Conservation (phyloP, 2,113 vertebrate genomes). For the Pedetes capensis region DNA sequence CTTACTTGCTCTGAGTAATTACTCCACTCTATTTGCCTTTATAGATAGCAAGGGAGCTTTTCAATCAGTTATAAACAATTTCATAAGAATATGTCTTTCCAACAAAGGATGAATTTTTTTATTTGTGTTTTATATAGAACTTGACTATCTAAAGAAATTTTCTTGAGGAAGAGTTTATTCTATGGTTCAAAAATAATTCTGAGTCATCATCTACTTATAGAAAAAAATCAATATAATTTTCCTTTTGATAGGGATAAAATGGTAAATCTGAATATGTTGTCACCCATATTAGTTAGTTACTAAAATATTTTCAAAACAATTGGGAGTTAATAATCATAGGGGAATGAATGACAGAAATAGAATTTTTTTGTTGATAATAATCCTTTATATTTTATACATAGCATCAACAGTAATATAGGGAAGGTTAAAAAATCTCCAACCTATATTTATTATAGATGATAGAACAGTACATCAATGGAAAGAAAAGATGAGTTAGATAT, state of each 20-base stretch:
- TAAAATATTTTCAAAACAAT: background rate
- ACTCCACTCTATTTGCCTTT: background rate
- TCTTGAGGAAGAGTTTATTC: background rate
- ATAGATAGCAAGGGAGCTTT: background rate
- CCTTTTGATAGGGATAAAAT: background rate
- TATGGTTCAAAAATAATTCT: conserved; percentile 24
- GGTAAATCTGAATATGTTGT: background rate
- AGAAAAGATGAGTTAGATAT: background rate
- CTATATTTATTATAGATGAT: background rate
- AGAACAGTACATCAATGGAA: background rate
- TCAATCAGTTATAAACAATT: background rate
- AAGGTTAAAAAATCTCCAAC: background rate
- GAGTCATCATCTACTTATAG: background rate
- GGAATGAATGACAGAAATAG: background rate
- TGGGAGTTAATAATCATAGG: background rate
- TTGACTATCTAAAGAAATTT: background rate
- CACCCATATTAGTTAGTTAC: background rate
- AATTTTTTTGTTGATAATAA: background rate
- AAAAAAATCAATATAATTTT: background rate
- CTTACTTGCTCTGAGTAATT: background rate
- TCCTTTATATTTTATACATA: conserved; percentile 11
- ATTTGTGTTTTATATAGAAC: background rate
- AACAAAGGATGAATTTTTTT: background rate
- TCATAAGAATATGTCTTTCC: background rate
- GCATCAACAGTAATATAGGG: background rate